Evolutionary conservation across 1,140 invertebrate species (phyloP), one percentile per base, ranked within the genome.

Genomic region (Euschistus heros): DNA sequence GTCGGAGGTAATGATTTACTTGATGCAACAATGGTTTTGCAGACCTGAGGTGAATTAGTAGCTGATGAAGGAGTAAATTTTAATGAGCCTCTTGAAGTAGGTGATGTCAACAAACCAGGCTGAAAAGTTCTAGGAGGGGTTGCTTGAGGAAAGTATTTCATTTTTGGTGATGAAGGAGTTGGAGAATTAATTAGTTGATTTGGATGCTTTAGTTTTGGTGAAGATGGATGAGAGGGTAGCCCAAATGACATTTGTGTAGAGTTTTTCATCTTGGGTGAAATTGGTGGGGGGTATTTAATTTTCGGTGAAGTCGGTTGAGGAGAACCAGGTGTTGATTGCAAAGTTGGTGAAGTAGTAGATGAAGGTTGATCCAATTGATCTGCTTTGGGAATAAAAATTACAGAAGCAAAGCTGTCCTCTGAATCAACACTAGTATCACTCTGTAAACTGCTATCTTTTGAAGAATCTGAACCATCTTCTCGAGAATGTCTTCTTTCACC

Each of bases 371-470:
- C 80, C 33, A 74, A 70, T 22, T 71, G 70, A 65, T 81, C 80
- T 67, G 79, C 79, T 72, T 86, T 87, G 50, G 90, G 90, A 69
- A 92, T 85, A 72, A 86, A 92, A 71, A 94, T 94, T 10, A 94
- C 91, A 57, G 90, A 92, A 37, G 89, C 89, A 73, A 92, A 91
- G 76, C 89, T 92, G 70, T 94, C 91, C 76, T 94, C 91, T 2
- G 89, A 92, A 74, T 94, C 91, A 2, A 94, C 86, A 75, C 91
- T 93, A 0, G 92, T 94, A 71, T 94, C 91, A 75, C 90, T 93
- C 74, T 94, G 91, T 55, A 94, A 79, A 74, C 91, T 93, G 72
- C 88, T 91, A 72, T 94, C 90, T 76, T 94, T 94, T 1, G 89
- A 91, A 0, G 90, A 92, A 73, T 94, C 91, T 0, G 91, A 93